Conservation (phyloP, 1,140 invertebrate genomes). For the Cylas formicarius region DNA sequence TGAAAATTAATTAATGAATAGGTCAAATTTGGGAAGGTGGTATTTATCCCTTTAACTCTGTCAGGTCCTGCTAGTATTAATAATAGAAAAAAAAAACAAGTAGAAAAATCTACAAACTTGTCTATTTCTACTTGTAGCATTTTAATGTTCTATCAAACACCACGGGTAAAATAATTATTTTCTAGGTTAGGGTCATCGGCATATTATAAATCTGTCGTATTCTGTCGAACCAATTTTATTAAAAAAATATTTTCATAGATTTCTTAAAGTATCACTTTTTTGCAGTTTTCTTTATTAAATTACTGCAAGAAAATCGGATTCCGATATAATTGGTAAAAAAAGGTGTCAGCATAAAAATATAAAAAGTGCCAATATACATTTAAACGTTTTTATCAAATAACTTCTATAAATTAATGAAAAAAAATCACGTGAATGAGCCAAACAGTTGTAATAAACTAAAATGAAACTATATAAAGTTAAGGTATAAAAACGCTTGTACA, state of each 20-base stretch:
- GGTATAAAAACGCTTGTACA: slow-evolving; percentile 19
- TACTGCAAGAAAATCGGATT: neutral
- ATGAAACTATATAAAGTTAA: slow-evolving; percentile 1
- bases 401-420: neutral
- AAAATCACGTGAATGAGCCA: neutral
- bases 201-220: too few relatives aligned
- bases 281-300: neutral
- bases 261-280: slow-evolving; percentile 1
- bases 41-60: too few relatives aligned
- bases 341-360: too few relatives aligned
- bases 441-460: slow-evolving; percentile 3
- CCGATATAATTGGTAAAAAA: neutral
- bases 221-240: neutral
- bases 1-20: too few relatives aligned
- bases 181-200: too few relatives aligned
- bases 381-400: slow-evolving; percentile 4
- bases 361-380: slow-evolving; percentile 13
- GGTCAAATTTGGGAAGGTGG: too few relatives aligned
- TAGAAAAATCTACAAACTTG: too few relatives aligned
- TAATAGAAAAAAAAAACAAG: too few relatives aligned
- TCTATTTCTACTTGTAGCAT: too few relatives aligned
- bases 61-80: too few relatives aligned
- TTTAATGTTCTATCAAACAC: too few relatives aligned
- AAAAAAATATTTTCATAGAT: neutral
- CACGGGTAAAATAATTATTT: too few relatives aligned